Evolutionary conservation across 2,797 vertebrate genomes (phyloP).

Genomic region (Epinephelus malabaricus): DNA sequence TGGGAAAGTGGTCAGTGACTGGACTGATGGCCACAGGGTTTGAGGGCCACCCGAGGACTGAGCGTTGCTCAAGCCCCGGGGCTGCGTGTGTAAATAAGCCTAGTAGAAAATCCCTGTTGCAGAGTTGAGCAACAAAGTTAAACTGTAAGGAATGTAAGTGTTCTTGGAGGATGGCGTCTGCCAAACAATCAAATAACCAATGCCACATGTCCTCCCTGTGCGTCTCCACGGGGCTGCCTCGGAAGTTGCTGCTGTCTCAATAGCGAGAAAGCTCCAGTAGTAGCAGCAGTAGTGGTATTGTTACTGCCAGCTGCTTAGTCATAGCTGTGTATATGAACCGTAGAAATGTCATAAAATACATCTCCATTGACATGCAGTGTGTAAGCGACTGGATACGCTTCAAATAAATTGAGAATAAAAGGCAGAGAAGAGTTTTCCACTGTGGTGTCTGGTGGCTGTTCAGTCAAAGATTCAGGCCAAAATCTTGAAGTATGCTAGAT

Average conservation of each 20-base stretch:
- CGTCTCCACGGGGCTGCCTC: slow-evolving; percentile 47
- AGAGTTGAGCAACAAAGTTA: slow-evolving; percentile 75
- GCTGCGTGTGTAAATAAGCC: slow-evolving; percentile 68
- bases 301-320: slow-evolving; percentile 25
- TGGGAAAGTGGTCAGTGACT: slow-evolving; percentile 68
- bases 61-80: slow-evolving; percentile 63
- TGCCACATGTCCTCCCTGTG: slow-evolving; percentile 73
- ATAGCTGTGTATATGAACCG: slow-evolving; percentile 17
- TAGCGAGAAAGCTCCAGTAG: slow-evolving; percentile 41
- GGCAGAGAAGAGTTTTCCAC: not conserved
- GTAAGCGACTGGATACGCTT: slow-evolving; percentile 11
- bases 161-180: slow-evolving; percentile 64
- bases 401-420: slow-evolving; percentile 7
- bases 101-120: slow-evolving; percentile 62
- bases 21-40: slow-evolving; percentile 50
- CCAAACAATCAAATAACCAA: slow-evolving; percentile 77
- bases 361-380: slow-evolving; percentile 1
- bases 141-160: slow-evolving; percentile 73
- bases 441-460: slow-evolving; percentile 7
- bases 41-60: slow-evolving; percentile 52
- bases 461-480: not conserved
- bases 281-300: slow-evolving; percentile 3
- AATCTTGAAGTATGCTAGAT: not conserved
- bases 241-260: slow-evolving; percentile 43
- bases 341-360: slow-evolving; percentile 8